A percentile compares a stretch with the other conserved stretches of the same genome.
These are phyloP conservation scores for Limanda limanda DNA, from an alignment of 2,113 vertebrate species.

Conservation along the genomic window DNA sequence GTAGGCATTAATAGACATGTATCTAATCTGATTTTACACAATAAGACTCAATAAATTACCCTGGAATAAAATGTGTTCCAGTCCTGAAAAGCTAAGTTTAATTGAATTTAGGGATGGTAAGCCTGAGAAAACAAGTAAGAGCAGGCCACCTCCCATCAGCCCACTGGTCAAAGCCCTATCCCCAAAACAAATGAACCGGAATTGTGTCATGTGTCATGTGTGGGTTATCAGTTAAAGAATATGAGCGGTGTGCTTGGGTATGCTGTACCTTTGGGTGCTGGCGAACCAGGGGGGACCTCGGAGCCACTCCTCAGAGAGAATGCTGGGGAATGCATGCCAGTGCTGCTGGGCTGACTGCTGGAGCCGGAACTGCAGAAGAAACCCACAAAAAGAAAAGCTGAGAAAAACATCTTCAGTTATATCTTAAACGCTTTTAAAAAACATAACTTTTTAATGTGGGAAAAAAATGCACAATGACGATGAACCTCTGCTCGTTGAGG, in stretches of 20 bases:
- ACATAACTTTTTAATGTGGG: background rate
- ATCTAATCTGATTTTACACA: too few species aligned
- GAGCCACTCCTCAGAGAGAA: constrained; percentile 72
- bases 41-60: too few species aligned
- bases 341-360: constrained; percentile 65
- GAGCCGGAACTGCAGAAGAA: constrained; percentile 56
- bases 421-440: background rate
- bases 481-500: constrained; percentile 60
- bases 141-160: too few species aligned
- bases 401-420: background rate
- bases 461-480: background rate
- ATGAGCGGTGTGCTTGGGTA: background rate
- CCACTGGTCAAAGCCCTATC: too few species aligned
- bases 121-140: too few species aligned
- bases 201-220: background rate
- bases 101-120: too few species aligned
- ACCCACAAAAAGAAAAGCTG: background rate
- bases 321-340: constrained; percentile 59
- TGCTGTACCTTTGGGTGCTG: constrained; percentile 65
- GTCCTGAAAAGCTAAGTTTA: too few species aligned
- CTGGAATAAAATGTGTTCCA: too few species aligned
- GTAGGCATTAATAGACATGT: too few species aligned
- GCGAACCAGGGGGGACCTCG: constrained; percentile 59
- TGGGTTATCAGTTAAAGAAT: background rate
- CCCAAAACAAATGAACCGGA: too few species aligned